These are phyloP conservation scores for Coreoperca whiteheadi DNA, from an alignment of 2,113 vertebrate species.

Conservation along the genomic window DNA sequence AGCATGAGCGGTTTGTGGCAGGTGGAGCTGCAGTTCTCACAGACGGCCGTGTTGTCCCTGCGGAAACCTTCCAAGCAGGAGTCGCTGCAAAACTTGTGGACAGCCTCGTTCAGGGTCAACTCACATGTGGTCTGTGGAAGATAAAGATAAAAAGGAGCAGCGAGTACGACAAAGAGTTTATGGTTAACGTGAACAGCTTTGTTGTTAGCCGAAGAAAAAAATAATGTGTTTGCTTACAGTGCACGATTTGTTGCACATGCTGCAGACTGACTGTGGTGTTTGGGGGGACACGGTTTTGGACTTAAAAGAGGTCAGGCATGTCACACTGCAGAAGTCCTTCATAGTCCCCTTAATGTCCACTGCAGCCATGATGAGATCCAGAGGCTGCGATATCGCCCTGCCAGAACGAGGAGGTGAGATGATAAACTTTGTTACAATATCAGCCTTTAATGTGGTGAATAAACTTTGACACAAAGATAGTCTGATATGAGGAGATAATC, in stretches of 20 bases:
- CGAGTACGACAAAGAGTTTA: background rate
- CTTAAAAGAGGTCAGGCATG: conserved; percentile 89
- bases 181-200: background rate
- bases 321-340: conserved; percentile 93
- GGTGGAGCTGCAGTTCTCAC: conserved; percentile 87
- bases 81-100: conserved; percentile 91
- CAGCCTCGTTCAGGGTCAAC: conserved; percentile 86
- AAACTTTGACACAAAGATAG: background rate
- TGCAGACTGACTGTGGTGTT: conserved; percentile 83
- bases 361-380: conserved; percentile 92
- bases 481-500: background rate
- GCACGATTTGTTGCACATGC: conserved; percentile 89
- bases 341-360: conserved; percentile 89
- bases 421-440: background rate
- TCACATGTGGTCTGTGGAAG: conserved; percentile 86
- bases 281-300: conserved; percentile 53
- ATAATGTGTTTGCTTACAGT: conserved; percentile 82
- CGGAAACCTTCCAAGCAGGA: conserved; percentile 90
- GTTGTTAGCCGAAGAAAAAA: background rate
- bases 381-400: conserved; percentile 89
- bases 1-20: conserved; percentile 87
- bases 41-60: conserved; percentile 87
- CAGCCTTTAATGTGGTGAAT: background rate
- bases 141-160: background rate
- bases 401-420: conserved; percentile 20